A percentile compares a stretch with the other conserved stretches of the same genome.
Evolutionary conservation across 1,140 invertebrate species (phyloP).

Genomic region (Drosophila saltans): DNA sequence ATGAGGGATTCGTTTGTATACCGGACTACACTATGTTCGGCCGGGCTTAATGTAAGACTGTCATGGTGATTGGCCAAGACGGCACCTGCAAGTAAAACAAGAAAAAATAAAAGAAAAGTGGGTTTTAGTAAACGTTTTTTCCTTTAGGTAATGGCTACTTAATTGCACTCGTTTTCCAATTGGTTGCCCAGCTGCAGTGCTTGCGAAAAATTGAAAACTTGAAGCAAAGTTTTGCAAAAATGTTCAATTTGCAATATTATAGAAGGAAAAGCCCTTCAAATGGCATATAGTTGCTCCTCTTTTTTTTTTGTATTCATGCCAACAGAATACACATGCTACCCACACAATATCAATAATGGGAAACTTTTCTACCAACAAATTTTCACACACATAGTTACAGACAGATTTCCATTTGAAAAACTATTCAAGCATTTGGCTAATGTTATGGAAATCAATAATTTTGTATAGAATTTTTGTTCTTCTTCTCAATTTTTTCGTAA

Average conservation of each 20-base stretch:
- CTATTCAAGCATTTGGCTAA: slow-evolving; percentile 5
- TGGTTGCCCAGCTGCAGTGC: slow-evolving; percentile 24
- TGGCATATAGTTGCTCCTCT: neutral
- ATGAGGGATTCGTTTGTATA: slow-evolving; percentile 83
- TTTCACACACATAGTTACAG: slow-evolving; percentile 13
- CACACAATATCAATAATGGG: neutral
- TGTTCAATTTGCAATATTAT: slow-evolving; percentile 18
- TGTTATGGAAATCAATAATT: slow-evolving; percentile 14
- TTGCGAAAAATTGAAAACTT: slow-evolving; percentile 44
- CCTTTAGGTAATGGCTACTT: slow-evolving; percentile 48
- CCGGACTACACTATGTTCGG: slow-evolving; percentile 76
- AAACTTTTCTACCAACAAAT: slow-evolving; percentile 5
- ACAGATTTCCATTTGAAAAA: slow-evolving; percentile 1
- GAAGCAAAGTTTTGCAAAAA: slow-evolving; percentile 38
- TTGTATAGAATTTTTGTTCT: neutral
- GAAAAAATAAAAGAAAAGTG: slow-evolving; percentile 9
- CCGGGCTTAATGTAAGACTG: slow-evolving; percentile 68
- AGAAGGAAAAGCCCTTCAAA: neutral
- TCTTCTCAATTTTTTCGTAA: neutral
- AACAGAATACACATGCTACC: neutral
- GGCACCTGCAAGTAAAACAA: slow-evolving; percentile 45
- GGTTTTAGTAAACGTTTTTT: slow-evolving; percentile 15
- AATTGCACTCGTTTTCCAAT: slow-evolving; percentile 45
- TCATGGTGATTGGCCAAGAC: slow-evolving; percentile 69
- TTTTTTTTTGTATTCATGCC: neutral